Conservation (phyloP, 2,113 vertebrate genomes). For the Embiotoca jacksoni region DNA sequence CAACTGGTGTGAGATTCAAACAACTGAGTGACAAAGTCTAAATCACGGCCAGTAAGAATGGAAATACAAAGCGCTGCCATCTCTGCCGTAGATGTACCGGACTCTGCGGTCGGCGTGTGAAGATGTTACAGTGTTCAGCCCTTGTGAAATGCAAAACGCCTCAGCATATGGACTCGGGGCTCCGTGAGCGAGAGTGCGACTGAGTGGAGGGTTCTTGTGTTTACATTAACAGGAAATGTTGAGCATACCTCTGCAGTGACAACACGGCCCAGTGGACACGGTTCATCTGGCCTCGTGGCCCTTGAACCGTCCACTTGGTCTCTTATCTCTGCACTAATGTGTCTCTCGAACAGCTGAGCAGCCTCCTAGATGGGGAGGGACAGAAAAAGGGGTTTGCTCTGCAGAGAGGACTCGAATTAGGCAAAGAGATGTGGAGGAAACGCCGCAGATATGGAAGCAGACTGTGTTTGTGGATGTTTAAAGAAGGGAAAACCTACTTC, state of each 20-base stretch:
- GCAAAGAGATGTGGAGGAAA: background rate
- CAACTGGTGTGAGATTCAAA: background rate
- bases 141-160: slow-evolving; percentile 14
- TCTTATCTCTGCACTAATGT: slow-evolving; percentile 28
- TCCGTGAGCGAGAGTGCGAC: slow-evolving; percentile 40
- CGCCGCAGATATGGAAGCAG: slow-evolving; percentile 4
- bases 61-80: slow-evolving; percentile 4
- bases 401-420: slow-evolving; percentile 8
- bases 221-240: slow-evolving; percentile 81
- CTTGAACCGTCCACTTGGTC: slow-evolving; percentile 19
- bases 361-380: slow-evolving; percentile 11
- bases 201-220: slow-evolving; percentile 55
- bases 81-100: slow-evolving; percentile 22
- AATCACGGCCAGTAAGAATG: background rate
- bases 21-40: background rate
- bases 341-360: slow-evolving; percentile 37
- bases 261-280: slow-evolving; percentile 48
- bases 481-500: slow-evolving; percentile 7
- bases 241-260: slow-evolving; percentile 73
- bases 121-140: slow-evolving; percentile 2
- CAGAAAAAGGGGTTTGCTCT: slow-evolving; percentile 4
- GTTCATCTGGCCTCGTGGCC: slow-evolving; percentile 51
- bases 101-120: slow-evolving; percentile 4
- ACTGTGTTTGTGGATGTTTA: slow-evolving; percentile 25
- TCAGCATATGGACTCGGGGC: slow-evolving; percentile 8